Conservation (phyloP, 2,797 vertebrate genomes). For the Eulemur mongoz region DNA sequence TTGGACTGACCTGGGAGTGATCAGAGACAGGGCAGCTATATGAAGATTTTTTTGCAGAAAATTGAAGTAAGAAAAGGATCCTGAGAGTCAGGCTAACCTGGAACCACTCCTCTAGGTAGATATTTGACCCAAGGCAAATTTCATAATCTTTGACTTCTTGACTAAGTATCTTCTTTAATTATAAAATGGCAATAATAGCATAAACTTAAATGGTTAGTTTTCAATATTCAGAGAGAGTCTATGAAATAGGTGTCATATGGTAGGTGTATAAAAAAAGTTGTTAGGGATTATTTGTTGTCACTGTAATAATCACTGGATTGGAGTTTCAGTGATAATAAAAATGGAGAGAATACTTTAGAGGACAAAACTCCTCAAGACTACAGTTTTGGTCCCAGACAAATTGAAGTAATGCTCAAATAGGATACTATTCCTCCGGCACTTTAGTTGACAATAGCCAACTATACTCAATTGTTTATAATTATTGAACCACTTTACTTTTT, state of each 20-base stretch:
- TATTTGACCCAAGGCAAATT: neutral
- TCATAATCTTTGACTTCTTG: neutral
- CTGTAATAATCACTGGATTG: neutral
- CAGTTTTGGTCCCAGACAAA: neutral
- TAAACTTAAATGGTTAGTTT: neutral
- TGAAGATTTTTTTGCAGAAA: neutral
- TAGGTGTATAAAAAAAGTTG: neutral
- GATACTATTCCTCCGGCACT: neutral
- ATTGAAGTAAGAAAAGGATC: no score
- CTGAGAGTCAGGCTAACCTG: neutral
- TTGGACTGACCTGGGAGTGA: neutral
- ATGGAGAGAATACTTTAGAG: neutral
- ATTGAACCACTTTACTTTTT: neutral
- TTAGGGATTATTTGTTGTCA: neutral
- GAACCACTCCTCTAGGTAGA: neutral
- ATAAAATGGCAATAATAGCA: neutral
- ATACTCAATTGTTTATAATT: neutral
- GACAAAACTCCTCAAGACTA: neutral
- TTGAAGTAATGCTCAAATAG: neutral
- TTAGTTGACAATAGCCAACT: neutral
- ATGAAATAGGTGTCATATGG: neutral
- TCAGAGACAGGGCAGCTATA: neutral
- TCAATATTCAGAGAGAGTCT: neutral
- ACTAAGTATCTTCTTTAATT: neutral
- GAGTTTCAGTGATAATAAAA: neutral